These are phyloP conservation scores for Ceratina calcarata DNA, from an alignment of 1,140 invertebrate species.

Conservation along the genomic window DNA sequence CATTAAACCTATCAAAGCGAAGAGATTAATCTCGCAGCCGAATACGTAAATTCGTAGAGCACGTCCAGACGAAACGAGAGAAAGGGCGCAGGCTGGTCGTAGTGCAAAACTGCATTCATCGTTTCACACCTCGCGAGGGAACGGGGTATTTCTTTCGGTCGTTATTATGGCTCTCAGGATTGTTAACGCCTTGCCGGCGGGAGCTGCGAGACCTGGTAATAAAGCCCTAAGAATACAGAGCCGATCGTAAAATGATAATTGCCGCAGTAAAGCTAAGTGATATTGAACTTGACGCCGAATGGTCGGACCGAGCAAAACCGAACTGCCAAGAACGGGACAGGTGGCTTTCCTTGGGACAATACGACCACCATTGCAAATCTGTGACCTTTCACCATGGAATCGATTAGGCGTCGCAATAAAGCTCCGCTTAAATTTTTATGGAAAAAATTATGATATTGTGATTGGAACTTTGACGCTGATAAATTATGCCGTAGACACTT, in stretches of 20 bases:
- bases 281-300: constrained; percentile 77
- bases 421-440: not conserved
- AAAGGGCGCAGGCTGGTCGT: constrained; percentile 43
- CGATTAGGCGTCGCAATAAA: not conserved
- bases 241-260: constrained; percentile 80
- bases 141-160: constrained; percentile 71
- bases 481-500: not conserved
- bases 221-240: constrained; percentile 79
- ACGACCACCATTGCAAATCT: constrained; percentile 3
- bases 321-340: constrained; percentile 51
- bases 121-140: constrained; percentile 58
- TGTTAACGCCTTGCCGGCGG: constrained; percentile 74
- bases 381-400: not conserved
- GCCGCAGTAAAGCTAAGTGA: constrained; percentile 78
- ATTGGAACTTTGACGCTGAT: not conserved
- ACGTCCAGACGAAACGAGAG: constrained; percentile 4
- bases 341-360: constrained; percentile 63
- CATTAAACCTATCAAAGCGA: not conserved
- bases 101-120: constrained; percentile 75
- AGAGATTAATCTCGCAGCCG: constrained; percentile 14
- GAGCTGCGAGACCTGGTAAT: constrained; percentile 70
- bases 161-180: constrained; percentile 72
- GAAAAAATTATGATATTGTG: not conserved
- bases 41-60: constrained; percentile 30
- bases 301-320: constrained; percentile 63